Evolutionary conservation across 2,113 vertebrate genomes (phyloP).

Genomic region (Motacilla alba): DNA sequence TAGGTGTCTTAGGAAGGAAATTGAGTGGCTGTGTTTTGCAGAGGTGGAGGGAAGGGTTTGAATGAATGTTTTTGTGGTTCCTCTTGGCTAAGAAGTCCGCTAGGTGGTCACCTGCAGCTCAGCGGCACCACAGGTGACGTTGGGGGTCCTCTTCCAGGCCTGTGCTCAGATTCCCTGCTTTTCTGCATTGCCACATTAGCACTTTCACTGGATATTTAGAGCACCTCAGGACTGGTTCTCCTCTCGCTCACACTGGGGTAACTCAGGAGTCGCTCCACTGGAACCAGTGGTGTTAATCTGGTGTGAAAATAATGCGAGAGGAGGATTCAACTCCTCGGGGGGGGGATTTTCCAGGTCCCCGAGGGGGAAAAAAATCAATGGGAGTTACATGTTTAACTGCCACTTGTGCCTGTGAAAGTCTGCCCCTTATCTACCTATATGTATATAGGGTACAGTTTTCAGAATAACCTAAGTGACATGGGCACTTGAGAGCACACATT

Average conservation of each 20-base stretch:
- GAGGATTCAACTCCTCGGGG: constrained; percentile 56
- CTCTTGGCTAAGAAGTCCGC: background rate
- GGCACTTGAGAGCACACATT: background rate
- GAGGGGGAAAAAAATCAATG: constrained; percentile 56
- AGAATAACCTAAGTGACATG: constrained; percentile 48
- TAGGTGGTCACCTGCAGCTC: background rate
- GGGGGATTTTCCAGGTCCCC: constrained; percentile 52
- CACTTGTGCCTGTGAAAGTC: constrained; percentile 70
- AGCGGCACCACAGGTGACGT: fast-evolving
- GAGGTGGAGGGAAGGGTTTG: background rate
- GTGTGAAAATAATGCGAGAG: constrained; percentile 54
- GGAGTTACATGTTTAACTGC: constrained; percentile 70
- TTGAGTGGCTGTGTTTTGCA: background rate
- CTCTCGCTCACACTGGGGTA: constrained; percentile 61
- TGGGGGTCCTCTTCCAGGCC: constrained; percentile 43
- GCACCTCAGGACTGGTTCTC: constrained; percentile 68
- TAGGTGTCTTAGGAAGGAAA: background rate
- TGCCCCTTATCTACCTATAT: constrained; percentile 60
- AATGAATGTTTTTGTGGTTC: background rate
- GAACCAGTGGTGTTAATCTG: constrained; percentile 65
- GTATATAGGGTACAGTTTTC: constrained; percentile 66
- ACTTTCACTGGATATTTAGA: constrained; percentile 65
- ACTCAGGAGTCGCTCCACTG: constrained; percentile 62
- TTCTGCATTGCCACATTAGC: constrained; percentile 60
- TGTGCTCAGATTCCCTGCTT: constrained; percentile 55